Percentiles rank a stretch among this genome's conserved stretches.
Evolutionary conservation across 1,140 invertebrate species (phyloP).

Genomic region (Drosophila littoralis): DNA sequence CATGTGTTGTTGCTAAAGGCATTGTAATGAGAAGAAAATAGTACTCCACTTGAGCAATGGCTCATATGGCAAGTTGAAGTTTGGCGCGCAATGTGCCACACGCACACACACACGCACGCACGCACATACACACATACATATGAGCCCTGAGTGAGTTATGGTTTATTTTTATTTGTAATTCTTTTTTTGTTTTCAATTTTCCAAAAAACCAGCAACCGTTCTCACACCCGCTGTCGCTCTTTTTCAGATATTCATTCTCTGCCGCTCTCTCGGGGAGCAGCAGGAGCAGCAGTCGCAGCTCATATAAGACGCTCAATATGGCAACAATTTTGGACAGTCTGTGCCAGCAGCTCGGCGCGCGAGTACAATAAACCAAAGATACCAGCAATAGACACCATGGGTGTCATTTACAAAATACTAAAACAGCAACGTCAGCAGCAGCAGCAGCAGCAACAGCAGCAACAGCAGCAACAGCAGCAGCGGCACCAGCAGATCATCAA

Average conservation of each 20-base stretch:
- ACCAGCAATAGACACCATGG: conserved; percentile 44
- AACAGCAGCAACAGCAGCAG: conserved; percentile 29
- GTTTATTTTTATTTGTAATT: conserved; percentile 73
- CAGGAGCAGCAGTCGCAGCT: conserved; percentile 14
- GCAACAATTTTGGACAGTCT: conserved; percentile 55
- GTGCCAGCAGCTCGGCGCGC: conserved; percentile 35
- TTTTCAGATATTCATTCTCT: not conserved
- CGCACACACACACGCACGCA: conserved; percentile 37
- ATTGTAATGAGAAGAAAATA: conserved; percentile 76
- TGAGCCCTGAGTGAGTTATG: conserved; percentile 50
- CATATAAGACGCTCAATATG: conserved; percentile 54
- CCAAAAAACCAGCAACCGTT: conserved; percentile 49
- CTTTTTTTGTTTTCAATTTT: conserved; percentile 47
- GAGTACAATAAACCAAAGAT: not conserved
- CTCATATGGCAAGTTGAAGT: conserved; percentile 63
- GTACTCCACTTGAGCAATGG: conserved; percentile 76
- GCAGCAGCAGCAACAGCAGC: conserved; percentile 37
- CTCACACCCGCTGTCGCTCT: conserved; percentile 20
- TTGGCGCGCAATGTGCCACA: conserved; percentile 56
- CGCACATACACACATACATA: conserved; percentile 19
- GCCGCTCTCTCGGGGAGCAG: conserved; percentile 8
- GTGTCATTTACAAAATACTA: conserved; percentile 78
- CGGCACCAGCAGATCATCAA: conserved; percentile 18
- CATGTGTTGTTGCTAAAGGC: conserved; percentile 73
- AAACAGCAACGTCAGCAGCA: conserved; percentile 65